These are phyloP conservation scores for Pseudopipra pipra DNA, from an alignment of 2,113 vertebrate genomes.

Conservation along the genomic window DNA sequence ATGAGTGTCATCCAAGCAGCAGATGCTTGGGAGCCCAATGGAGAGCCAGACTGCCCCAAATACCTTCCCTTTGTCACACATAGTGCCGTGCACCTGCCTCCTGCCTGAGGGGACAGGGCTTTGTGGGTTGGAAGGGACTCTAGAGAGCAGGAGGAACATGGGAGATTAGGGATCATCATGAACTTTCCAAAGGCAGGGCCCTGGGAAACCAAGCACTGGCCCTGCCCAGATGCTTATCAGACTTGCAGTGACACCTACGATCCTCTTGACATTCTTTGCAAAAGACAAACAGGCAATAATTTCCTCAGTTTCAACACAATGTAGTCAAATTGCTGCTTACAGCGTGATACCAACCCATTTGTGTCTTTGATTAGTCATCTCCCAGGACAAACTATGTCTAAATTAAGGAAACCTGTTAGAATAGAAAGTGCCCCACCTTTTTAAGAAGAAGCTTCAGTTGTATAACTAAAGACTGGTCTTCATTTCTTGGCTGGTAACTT, in stretches of 20 bases:
- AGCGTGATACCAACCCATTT: not conserved
- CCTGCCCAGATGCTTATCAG: slow-evolving; percentile 20
- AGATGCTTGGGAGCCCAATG: not conserved
- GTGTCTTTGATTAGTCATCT: slow-evolving; percentile 51
- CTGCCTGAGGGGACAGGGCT: not conserved
- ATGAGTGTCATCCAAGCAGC: not conserved
- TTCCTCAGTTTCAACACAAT: slow-evolving; percentile 51
- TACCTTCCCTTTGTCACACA: not conserved
- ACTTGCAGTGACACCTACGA: not conserved
- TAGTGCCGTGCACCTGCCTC: not conserved
- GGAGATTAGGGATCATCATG: not conserved
- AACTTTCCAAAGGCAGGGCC: not conserved
- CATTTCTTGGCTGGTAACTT: slow-evolving; percentile 41
- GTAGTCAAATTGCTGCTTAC: slow-evolving; percentile 22
- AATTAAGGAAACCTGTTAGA: not conserved
- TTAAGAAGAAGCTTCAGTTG: slow-evolving; percentile 43
- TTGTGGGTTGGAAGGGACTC: not conserved
- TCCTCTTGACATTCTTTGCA: not conserved
- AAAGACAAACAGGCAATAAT: not conserved
- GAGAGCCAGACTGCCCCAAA: not conserved
- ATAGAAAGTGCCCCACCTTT: slow-evolving; percentile 43
- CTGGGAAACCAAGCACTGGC: not conserved
- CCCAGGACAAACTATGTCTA: slow-evolving; percentile 38
- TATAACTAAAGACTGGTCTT: not conserved
- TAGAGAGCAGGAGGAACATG: not conserved